Evolutionary conservation across 1,140 invertebrate genomes (phyloP).

Genomic region (Lasioglossum albipes): DNA sequence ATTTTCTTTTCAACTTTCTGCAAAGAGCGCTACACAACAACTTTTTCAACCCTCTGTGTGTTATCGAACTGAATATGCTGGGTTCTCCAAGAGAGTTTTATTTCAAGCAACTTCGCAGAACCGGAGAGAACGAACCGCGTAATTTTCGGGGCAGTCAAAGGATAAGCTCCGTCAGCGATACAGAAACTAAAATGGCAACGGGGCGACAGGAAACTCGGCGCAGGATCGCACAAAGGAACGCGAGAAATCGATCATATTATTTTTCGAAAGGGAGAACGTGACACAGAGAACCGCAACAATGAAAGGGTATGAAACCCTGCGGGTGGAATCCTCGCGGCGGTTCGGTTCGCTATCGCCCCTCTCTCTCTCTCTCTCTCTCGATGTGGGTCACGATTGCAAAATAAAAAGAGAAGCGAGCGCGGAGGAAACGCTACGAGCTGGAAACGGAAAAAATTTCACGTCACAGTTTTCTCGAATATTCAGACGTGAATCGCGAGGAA

Average conservation of each 20-base stretch:
- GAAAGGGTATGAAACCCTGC: background rate
- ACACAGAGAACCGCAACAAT: conserved; percentile 4
- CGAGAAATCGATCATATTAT: background rate
- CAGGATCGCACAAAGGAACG: background rate
- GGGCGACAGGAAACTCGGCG: background rate
- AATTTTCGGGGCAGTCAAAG: too few relatives aligned
- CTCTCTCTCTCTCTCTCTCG: too few relatives aligned
- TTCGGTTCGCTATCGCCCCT: background rate
- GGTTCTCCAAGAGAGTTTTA: too few relatives aligned
- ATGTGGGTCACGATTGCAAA: conserved; percentile 9
- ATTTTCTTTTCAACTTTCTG: too few relatives aligned
- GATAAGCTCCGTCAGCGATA: background rate
- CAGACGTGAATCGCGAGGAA: background rate
- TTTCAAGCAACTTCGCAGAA: background rate
- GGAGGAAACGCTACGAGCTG: too few relatives aligned
- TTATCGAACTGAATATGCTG: too few relatives aligned
- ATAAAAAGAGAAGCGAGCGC: too few relatives aligned
- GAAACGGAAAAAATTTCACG: background rate
- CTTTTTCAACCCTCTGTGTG: too few relatives aligned
- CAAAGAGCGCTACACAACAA: too few relatives aligned
- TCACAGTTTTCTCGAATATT: conserved; percentile 2
- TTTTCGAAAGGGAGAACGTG: background rate
- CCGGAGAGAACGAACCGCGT: too few relatives aligned
- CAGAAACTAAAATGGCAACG: background rate
- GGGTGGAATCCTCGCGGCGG: background rate